Base-by-base conservation (phyloP, 2,797 vertebrate genomes). In the Ceryle rudis region DNA sequence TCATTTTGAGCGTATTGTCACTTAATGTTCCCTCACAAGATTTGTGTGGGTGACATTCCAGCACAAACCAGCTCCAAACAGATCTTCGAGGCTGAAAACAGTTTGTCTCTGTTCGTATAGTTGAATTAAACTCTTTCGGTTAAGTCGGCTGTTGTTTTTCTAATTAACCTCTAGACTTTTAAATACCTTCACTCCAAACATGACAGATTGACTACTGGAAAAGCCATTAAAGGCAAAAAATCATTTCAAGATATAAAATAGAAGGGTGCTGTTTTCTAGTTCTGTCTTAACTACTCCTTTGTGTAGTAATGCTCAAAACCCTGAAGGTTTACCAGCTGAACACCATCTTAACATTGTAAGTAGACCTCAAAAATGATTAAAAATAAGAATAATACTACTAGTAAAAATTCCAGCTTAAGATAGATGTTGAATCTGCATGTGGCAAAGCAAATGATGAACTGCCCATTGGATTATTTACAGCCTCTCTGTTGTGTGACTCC, bases 41-140 rank as follows among this genome's bases (percentile, higher is more conserved):
- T 92, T 84, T 95, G 91, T 89, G 93, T 97, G 96, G 94, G 95
- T 97, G 96, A 94, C 67, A 78, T 87, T 95, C 90, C 67, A 90
- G 83, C 93, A 93, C 81, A 95, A 92, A 93, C 57, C 82, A 89
- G 78, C 78, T 94, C 71, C 86, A 94, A 61, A 87, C 81, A 94
- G 83, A 95, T 86, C 88, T 75, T 93, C 69, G 65, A 42, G 66
- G 82, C 46, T 86, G 88, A 92, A 93, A 94, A 77, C 82, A 92
- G 81, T 97, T 96, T 94, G 49, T 86, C n/a, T 93, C 81, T 69
- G 16, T 91, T 95, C 19, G 0, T 89, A 21, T 15, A 81, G 70
- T 20, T 95, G 82, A 86, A 73, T 74, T 81, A 86, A 91, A 89
- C 69, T 91, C 71, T 70, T 78, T 72, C 22, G 51, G 54, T 66